Base-by-base conservation (phyloP, 2,113 vertebrate species). In the Neodontobutis hainanensis region DNA sequence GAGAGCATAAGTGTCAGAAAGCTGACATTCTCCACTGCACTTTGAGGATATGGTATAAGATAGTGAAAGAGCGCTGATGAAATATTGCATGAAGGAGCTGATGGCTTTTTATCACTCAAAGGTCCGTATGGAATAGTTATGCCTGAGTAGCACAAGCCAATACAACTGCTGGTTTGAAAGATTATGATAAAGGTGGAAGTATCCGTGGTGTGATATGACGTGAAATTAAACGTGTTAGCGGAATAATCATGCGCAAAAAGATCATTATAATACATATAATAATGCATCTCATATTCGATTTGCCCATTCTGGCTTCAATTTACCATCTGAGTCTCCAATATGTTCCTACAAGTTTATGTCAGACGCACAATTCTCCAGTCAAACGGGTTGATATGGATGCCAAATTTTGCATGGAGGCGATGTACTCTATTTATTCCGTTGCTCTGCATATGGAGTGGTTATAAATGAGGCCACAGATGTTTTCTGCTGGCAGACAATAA, bases 281-380 rank as follows among this genome's bases (percentile, higher is more conserved):
- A 27, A 55, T 55, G 52, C 52, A 55, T 36, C 52, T 36, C 34
- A 34, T 55, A 55, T 55, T 55, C 12, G 52, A 55, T 55, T 55
- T 55, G 12, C 34, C 36, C 34, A 15, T 55, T 15, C 32, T 36
- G 52, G 12, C 35, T 32, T 55, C 11, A 34, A 36, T n/a, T 55
- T 34, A 55, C 52, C 52, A 55, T 55, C 52, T 55, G 52, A 55
- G 34, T 36, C 52, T 55, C 35, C 32, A 55, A 55, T 55, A 55
- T 55, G 52, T n/a, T 55, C 16, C 48, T 50, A 27, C 48, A 50
- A 8, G 9, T 49, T 15, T 27, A 27, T 53, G 51, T n/a, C 34
- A 4, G 52, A 36, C 38, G 36, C 12, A 34, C 38, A 32, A 55
- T 8, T 55, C 14, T 6, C 35, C 51, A 53, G 34, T 53, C 8